Base-by-base conservation (phyloP, 2,113 vertebrate genomes). In the Cyanocitta stelleri region DNA sequence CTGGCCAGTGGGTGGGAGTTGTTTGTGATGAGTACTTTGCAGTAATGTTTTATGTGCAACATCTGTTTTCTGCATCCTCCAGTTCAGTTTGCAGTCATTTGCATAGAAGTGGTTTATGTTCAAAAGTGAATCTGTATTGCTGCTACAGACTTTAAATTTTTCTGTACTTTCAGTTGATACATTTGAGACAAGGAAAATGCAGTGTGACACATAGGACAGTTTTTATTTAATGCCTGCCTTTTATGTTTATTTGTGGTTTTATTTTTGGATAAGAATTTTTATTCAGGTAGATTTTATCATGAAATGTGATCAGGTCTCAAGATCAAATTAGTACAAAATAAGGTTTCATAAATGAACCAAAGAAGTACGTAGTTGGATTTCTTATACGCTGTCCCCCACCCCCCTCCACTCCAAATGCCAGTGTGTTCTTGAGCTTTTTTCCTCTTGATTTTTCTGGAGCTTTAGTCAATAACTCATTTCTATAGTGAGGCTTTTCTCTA, bases 31-130 rank as follows among this genome's bases (percentile, higher is more conserved):
- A 94, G 86, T 94, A 73, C 49, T 96, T 92, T 85, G 87, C 55
- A 52, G 78, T 95, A 64, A 76, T 85, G 78, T 91, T 95, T 97
- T 87, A 94, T 93, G 74, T 79, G 69, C 87, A 96, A 94, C 94
- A 95, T 95, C 91, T 97, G 87, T 62, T 90, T 96, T 84, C 43
- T 85, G 74, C 30, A 51, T 94, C 81, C 85, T 93, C n/a, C 56
- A 85, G 84, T 94, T 97, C 74, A 55, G 56, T 93, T 90, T 91
- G 33, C 30, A 77, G 64, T 83, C 52, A 71, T 93, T 95, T 92
- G 39, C 63, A 66, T 78, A 67, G 21, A 68, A 51, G 41, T 74
- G 11, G 18, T 43, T 69, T 85, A 64, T 92, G 27, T 91, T 94
- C 7, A 5, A 49, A 90, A 93, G 56, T 41, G 43, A 76, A 73